Evolutionary conservation across 1,140 invertebrate genomes (phyloP), one percentile per base, ranked within the genome.

Genomic region (Druon quercuslanigerum): DNA sequence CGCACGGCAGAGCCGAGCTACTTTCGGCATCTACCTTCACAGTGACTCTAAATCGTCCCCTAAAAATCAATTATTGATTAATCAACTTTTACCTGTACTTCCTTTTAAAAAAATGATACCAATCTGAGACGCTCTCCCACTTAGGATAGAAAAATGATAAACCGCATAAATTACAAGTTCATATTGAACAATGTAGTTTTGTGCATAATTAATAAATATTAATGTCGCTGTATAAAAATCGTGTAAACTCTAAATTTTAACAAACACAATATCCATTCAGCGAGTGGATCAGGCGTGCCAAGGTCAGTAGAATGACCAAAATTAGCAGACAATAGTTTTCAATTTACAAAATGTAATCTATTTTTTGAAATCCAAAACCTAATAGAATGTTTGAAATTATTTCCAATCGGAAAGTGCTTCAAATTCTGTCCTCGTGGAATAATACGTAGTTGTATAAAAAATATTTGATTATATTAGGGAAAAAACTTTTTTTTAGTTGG

Each of bases 141-240:
- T 40, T 66, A 66, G 33, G 60, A 13, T 66, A 66, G 71, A 71
- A 81, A 51, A 79, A 77, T 76, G 54, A 73, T 74, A 54, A 80
- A 82, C 75, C 78, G 71, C 25, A 66, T 25, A 66, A 66, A 66
- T 40, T 66, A 40, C 4, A 66, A 66, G 60, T 66, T 66, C 60
- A 66, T 66, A 66, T 66, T 66, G 60, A 66, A 66, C 60, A 66
- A 33, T 66, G 16, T 60, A 60, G 12, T 60, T 66, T 66, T 66
- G 13, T 66, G 60, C 33, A 66, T 66, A 57, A 57, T 57, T 57
- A 57, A 20, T 66, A 40, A 46, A 40, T 46, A 66, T 46, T n/a
- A 46, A 16, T 66, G 60, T 66, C 25, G 40, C n/a, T 66, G 25
- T 66, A 40, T 13, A n/a, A 66, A 66, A 16, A 66, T 14, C 3